Evolutionary conservation across 2,888 invertebrate genomes (phyloP).

Genomic region (Masnerella sp.): DNA sequence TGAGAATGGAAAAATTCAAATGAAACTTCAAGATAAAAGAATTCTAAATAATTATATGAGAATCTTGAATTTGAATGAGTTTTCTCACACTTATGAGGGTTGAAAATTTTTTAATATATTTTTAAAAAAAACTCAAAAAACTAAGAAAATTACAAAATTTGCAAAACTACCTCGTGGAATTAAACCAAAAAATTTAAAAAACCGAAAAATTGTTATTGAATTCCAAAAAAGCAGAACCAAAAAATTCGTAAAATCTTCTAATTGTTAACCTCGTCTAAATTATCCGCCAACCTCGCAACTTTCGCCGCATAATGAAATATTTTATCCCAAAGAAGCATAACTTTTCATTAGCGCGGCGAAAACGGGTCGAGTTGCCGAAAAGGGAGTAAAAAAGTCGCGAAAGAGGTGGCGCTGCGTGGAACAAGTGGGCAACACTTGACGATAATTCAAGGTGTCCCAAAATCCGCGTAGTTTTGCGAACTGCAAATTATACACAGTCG

Average conservation of each 20-base stretch:
- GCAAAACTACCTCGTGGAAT: too few relatives aligned
- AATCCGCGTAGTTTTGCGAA: conserved; percentile 55
- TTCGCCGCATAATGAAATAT: conserved; percentile 9
- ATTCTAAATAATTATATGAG: too few relatives aligned
- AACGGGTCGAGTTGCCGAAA: conserved; percentile 30
- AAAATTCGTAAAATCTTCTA: neutral
- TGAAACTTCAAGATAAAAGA: too few relatives aligned
- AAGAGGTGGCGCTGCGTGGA: conserved; percentile 29
- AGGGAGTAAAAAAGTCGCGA: conserved; percentile 16
- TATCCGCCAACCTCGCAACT: neutral
- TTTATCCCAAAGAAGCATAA: conserved; percentile 32
- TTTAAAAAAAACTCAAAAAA: too few relatives aligned
- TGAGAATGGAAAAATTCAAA: too few relatives aligned
- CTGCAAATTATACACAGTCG: conserved; percentile 53
- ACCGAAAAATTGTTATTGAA: too few relatives aligned
- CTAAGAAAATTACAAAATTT: too few relatives aligned
- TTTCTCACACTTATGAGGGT: too few relatives aligned
- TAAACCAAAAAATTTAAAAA: too few relatives aligned
- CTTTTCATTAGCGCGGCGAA: conserved; percentile 40
- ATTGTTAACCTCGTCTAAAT: neutral
- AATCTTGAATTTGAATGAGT: too few relatives aligned
- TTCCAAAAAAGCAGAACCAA: too few relatives aligned
- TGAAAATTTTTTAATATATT: too few relatives aligned
- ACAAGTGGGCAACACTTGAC: conserved; percentile 48
- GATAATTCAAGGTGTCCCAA: conserved; percentile 46